Evolutionary conservation across 2,113 vertebrate species (phyloP).

Genomic region (Procavia capensis): DNA sequence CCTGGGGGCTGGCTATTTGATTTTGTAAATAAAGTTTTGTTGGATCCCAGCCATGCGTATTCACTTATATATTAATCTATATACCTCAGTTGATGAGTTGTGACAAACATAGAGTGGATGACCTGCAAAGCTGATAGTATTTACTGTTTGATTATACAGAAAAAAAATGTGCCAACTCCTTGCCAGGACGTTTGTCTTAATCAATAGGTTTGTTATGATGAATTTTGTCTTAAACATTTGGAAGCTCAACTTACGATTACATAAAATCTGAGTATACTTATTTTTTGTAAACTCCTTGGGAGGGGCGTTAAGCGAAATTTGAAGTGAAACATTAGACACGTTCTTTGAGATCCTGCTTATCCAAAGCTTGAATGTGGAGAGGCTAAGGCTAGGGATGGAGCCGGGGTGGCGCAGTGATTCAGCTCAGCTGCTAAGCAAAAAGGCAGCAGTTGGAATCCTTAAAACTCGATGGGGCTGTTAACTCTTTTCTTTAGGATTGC

Average conservation of each 20-base stretch:
- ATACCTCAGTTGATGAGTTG: background rate
- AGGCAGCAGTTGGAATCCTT: too few species aligned
- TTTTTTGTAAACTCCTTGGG: background rate
- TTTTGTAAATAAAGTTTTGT: conserved; percentile 62
- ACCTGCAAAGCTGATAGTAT: background rate
- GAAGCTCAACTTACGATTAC: conserved; percentile 19
- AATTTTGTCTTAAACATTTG: conserved; percentile 48
- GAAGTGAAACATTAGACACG: conserved; percentile 1
- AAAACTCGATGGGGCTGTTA: too few species aligned
- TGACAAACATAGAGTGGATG: background rate
- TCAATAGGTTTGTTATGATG: background rate
- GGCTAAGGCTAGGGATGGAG: background rate
- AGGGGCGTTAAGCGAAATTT: conserved; percentile 25
- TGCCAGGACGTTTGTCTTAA: background rate
- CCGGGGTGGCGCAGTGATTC: too few species aligned
- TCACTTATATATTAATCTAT: background rate
- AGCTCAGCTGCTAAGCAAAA: too few species aligned
- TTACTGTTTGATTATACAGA: background rate
- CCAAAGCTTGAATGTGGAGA: background rate
- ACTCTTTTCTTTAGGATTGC: too few species aligned
- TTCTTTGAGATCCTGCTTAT: background rate
- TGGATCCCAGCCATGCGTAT: background rate
- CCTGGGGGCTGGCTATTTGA: background rate
- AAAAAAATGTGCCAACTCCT: background rate
- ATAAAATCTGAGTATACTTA: conserved; percentile 11